These are phyloP conservation scores for Channa striata DNA, from an alignment of 2,797 vertebrate species.

Conservation along the genomic window DNA sequence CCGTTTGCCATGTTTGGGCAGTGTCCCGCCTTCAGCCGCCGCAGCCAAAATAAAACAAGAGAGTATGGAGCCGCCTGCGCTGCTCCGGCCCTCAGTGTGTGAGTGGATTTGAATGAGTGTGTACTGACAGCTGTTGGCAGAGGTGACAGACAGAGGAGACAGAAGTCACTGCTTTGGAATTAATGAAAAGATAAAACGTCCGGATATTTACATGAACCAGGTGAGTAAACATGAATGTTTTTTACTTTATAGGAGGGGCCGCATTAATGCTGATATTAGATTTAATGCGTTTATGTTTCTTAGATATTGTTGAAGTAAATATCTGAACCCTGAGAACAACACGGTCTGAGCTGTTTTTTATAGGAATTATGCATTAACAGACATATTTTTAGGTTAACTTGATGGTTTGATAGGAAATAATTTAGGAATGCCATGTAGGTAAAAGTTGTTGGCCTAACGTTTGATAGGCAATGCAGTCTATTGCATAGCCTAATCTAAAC, in stretches of 20 bases:
- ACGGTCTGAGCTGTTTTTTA: background rate
- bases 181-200: constrained; percentile 55
- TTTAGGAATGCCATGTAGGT: background rate
- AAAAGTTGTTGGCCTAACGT: background rate
- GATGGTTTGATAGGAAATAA: background rate
- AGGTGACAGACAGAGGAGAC: too few relatives aligned
- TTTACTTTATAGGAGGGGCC: background rate
- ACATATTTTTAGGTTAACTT: background rate
- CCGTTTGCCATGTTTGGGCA: constrained; percentile 84
- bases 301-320: background rate
- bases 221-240: constrained; percentile 60
- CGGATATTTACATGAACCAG: constrained; percentile 75
- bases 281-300: background rate
- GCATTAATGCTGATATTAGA: background rate
- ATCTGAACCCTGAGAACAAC: background rate
- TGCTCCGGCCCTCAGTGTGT: constrained; percentile 57
- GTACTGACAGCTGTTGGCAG: constrained; percentile 59
- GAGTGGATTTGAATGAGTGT: constrained; percentile 65
- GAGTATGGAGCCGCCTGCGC: constrained; percentile 53
- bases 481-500: too few relatives aligned
- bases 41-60: constrained; percentile 76
- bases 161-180: constrained; percentile 71
- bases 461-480: too few relatives aligned
- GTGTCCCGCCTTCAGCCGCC: constrained; percentile 65
- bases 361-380: background rate